Percentiles rank a stretch among this genome's conserved stretches.
Conservation (phyloP, 53 echinoderm and acorn worm species). For the Paracentrotus lividus region DNA sequence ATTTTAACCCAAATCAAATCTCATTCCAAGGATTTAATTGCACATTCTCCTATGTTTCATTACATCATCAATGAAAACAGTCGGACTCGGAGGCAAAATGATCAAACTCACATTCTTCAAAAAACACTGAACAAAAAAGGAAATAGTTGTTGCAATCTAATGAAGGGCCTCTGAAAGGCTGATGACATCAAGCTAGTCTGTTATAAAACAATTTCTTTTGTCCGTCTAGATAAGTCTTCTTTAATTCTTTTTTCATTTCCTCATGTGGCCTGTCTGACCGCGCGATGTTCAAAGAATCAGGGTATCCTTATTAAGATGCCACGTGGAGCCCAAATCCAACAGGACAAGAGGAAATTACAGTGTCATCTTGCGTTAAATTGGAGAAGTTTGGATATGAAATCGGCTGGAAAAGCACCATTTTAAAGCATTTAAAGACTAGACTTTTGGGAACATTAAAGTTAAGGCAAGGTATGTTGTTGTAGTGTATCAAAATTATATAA, state of each 20-base stretch:
- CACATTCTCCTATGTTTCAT: not conserved
- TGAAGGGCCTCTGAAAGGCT: not conserved
- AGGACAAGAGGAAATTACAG: constrained; percentile 44
- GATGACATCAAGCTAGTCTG: constrained; percentile 3
- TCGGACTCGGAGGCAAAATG: no score
- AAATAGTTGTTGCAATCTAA: not conserved
- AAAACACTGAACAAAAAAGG: not conserved
- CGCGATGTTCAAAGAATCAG: constrained; percentile 12
- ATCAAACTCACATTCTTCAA: not conserved
- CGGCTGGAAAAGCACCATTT: constrained; percentile 12
- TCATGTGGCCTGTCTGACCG: not conserved
- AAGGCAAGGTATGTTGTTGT: no score
- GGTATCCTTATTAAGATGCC: constrained; percentile 39
- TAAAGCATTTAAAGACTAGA: not conserved
- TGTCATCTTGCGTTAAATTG: not conserved
- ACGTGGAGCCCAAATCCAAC: constrained; percentile 32
- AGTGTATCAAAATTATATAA: no score
- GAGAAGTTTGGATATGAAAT: constrained; percentile 10
- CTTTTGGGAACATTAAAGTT: no score
- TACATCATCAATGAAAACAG: not conserved
- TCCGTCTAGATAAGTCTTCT: constrained; percentile 40
- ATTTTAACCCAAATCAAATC: no score
- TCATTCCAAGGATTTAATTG: no score
- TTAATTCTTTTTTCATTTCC: constrained; percentile 28
- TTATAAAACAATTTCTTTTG: constrained; percentile 49